A percentile compares a stretch with the other conserved stretches of the same genome.
Evolutionary conservation across 1,140 invertebrate species (phyloP).

Genomic region (Habropoda laboriosa): DNA sequence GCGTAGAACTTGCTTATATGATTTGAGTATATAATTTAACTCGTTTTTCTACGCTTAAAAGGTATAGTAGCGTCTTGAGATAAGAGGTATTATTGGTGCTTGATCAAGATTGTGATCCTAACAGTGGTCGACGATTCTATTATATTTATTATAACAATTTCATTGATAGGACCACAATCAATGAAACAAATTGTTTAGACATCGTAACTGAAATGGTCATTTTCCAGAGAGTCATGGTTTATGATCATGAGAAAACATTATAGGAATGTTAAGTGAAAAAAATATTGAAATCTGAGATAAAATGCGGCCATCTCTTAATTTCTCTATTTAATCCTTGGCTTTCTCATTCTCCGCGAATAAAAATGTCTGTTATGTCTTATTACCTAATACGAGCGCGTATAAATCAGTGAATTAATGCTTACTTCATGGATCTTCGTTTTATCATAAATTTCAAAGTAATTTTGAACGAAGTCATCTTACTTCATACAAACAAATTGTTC

Average conservation of each 20-base stretch:
- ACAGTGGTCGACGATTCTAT: conserved; percentile 55
- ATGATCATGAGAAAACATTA: conserved; percentile 56
- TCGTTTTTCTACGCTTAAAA: conserved; percentile 32
- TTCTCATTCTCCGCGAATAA: conserved; percentile 68
- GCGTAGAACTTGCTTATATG: not conserved
- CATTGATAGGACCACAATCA: conserved; percentile 60
- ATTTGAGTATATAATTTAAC: conserved; percentile 24
- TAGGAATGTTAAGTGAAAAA: conserved; percentile 49
- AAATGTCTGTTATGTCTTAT: conserved; percentile 65
- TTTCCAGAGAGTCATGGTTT: conserved; percentile 53
- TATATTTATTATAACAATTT: conserved; percentile 63
- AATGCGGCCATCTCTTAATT: conserved; percentile 76
- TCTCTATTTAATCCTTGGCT: conserved; percentile 68
- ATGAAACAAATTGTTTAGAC: conserved; percentile 39
- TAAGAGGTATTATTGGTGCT: conserved; percentile 61
- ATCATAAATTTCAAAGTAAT: not conserved
- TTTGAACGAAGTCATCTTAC: conserved; percentile 12
- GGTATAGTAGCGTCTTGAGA: conserved; percentile 6
- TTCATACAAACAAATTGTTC: not conserved
- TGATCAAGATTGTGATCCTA: conserved; percentile 67
- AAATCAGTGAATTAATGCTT: conserved; percentile 23
- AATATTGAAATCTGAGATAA: conserved; percentile 71
- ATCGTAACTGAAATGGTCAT: conserved; percentile 61
- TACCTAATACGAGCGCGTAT: conserved; percentile 57
- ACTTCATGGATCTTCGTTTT: conserved; percentile 18